Percentiles rank a stretch among this genome's conserved stretches.
Evolutionary conservation across 2,113 vertebrate genomes (phyloP).

Genomic region (Neomonachus schauinslandi): DNA sequence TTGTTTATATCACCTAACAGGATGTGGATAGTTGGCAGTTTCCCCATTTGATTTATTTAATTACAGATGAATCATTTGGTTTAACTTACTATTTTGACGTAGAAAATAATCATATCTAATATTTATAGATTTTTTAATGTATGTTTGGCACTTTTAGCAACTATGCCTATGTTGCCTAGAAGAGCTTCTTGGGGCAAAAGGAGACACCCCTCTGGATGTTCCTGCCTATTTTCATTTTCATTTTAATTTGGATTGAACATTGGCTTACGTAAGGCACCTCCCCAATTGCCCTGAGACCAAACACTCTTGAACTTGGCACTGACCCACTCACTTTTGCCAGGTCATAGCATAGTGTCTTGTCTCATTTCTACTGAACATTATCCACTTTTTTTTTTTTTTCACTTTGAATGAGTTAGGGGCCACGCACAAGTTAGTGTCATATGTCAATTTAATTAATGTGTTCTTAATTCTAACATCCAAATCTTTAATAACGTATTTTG

Average conservation of each 20-base stretch:
- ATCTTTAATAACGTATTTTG: conserved; percentile 13
- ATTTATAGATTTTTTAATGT: conserved; percentile 56
- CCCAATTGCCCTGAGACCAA: not conserved
- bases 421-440: not conserved
- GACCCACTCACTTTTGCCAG: conserved; percentile 18
- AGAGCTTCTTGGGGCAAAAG: not conserved
- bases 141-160: conserved; percentile 23
- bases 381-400: not conserved
- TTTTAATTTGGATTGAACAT: conserved; percentile 52
- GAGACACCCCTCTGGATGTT: not conserved
- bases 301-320: not conserved
- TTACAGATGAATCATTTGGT: conserved; percentile 59
- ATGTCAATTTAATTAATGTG: not conserved
- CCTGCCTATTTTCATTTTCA: not conserved
- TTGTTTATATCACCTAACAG: not conserved
- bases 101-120: conserved; percentile 36
- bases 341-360: not conserved
- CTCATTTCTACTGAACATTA: conserved; percentile 52
- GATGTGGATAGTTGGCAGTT: conserved; percentile 41
- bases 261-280: not conserved
- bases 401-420: not conserved
- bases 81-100: conserved; percentile 55
- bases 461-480: not conserved
- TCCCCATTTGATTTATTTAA: conserved; percentile 53
- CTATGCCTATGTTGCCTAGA: not conserved